These are phyloP conservation scores for Chironomus tentans DNA, from an alignment of 2,888 invertebrate genomes.

Conservation along the genomic window DNA sequence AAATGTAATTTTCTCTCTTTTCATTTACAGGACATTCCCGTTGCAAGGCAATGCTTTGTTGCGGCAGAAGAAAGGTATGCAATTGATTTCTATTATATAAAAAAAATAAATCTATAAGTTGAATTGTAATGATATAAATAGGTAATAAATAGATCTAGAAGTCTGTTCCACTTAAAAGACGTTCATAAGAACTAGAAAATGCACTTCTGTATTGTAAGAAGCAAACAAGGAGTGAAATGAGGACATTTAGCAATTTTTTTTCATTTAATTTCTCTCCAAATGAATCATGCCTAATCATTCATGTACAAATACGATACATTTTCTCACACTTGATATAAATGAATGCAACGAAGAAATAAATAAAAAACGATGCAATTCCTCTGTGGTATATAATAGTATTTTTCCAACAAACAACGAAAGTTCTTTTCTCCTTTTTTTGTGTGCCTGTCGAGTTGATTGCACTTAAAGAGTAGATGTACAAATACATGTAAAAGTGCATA, in stretches of 20 bases:
- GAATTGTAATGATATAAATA: neutral
- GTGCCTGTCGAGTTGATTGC: neutral
- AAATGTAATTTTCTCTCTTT: neutral
- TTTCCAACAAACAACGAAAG: neutral
- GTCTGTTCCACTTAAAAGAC: too few relatives aligned
- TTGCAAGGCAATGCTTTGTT: slow-evolving; percentile 83
- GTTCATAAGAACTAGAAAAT: too few relatives aligned
- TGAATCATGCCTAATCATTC: slow-evolving; percentile 1
- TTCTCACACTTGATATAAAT: neutral
- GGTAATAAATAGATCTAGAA: too few relatives aligned
- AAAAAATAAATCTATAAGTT: neutral
- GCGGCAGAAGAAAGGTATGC: slow-evolving; percentile 87
- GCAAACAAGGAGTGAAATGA: too few relatives aligned
- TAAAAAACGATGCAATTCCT: slow-evolving; percentile 13
- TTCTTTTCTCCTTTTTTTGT: neutral
- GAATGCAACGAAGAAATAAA: neutral
- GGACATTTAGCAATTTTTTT: too few relatives aligned
- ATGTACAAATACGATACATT: neutral
- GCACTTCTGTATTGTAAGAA: too few relatives aligned
- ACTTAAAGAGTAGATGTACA: neutral
- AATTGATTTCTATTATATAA: neutral
- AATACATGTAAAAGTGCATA: neutral
- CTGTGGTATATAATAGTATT: slow-evolving; percentile 21
- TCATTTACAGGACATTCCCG: slow-evolving; percentile 54
- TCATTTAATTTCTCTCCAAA: neutral